phyloP scores from a whole-genome alignment of 2,888 invertebrate species.

The Dilophus febrilis region DNA sequence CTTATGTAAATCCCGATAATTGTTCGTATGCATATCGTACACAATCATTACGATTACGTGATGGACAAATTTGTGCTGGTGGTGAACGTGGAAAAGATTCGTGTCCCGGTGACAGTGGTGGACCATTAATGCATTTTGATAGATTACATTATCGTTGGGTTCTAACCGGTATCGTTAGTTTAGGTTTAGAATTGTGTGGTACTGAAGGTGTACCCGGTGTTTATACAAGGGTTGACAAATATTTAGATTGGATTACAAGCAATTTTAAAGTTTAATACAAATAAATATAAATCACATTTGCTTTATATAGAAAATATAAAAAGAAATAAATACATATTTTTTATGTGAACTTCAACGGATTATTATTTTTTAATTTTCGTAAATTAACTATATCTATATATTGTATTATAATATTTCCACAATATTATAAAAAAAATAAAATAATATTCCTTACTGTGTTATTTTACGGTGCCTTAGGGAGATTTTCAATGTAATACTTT shows the following conservation, averaged over 20 bases:
- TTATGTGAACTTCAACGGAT: too few relatives aligned
- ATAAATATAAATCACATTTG: too few relatives aligned
- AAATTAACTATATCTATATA: too few relatives aligned
- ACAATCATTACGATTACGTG: constrained; percentile 33
- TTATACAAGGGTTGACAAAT: constrained; percentile 43
- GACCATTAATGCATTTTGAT: constrained; percentile 47
- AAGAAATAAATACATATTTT: too few relatives aligned
- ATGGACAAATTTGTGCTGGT: constrained; percentile 52
- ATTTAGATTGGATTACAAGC: constrained; percentile 42
- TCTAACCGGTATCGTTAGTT: constrained; percentile 46
- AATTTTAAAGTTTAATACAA: too few relatives aligned
- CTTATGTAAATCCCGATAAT: constrained; percentile 34
- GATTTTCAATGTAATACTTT: too few relatives aligned
- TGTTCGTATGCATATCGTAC: constrained; percentile 36
- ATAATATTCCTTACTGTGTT: too few relatives aligned
- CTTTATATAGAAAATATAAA: too few relatives aligned
- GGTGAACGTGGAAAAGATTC: constrained; percentile 50
- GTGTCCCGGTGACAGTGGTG: constrained; percentile 52
- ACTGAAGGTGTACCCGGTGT: constrained; percentile 49
- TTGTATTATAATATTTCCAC: too few relatives aligned
- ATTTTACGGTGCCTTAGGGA: too few relatives aligned
- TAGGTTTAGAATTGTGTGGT: constrained; percentile 46
- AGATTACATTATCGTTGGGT: constrained; percentile 35
- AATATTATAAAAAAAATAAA: too few relatives aligned
- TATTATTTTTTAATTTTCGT: too few relatives aligned